Base-by-base conservation (phyloP, 2,113 vertebrate species). In the Ursus arctos region DNA sequence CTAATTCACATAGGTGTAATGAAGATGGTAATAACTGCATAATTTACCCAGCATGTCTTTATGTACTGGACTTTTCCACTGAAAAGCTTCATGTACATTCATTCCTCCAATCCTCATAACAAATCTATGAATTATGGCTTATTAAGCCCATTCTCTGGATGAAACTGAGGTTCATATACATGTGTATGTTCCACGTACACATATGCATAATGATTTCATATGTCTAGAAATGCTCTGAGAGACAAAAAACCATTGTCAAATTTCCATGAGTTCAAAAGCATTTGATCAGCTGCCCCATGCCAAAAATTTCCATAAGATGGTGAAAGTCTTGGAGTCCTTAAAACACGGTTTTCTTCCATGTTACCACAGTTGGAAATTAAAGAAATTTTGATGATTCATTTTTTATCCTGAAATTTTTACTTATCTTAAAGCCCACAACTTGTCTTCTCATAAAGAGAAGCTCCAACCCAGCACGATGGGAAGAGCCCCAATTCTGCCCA, bases 371-470 rank as follows among this genome's bases (percentile, higher is more conserved):
- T 93, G 82, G 28, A 84, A 95, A 65, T 59, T 93, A 51, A 94
- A 87, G 51, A 61, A 82, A 85, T 61, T 82, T 90, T 69, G 71
- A 96, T 63, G n/a, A 55, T 11, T 91, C 11, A 55, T 55, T 77
- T 84, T 90, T 93, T 81, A 51, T 88, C 80, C 74, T 94, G 82
- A 94, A 81, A 84, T 88, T 72, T 74, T 61, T 86, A n/a, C 49
- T 94, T 92, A 28, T 74, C 74, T 92, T 81, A 91, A 94, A 95
- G 28, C 5, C 59, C 2, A 43, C 55, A 90, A 51, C 31, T 93
- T 55, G 4, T 92, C 76, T 55, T 65, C 91, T 91, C 57, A 77
- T 61, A 88, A 87, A 87, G 40, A 40, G 40, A 40, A 40, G 40
- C 6, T 74, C 33, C 71, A 57, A 28, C 33, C 28, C 11, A 67